Base-by-base conservation (phyloP, 2,888 invertebrate genomes). In the Azorinus chamasolen region DNA sequence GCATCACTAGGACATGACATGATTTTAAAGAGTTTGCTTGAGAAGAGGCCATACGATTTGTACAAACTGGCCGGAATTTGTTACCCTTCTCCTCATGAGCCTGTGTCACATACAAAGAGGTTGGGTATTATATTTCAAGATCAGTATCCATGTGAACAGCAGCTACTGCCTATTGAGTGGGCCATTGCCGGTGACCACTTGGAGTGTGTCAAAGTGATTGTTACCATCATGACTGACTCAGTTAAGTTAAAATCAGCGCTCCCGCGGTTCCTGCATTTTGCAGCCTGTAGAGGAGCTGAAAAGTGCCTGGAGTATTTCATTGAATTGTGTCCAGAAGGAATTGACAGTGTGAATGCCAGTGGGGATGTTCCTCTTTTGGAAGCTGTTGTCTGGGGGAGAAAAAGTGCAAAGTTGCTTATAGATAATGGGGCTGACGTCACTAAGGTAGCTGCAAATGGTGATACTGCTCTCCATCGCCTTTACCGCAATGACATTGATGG, bases 361-460 rank as follows among this genome's bases (percentile, higher is more conserved):
- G 96, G 96, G 93, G 96, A 96, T 91, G 96, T 95, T 91, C 96
- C 96, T n/a, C 95, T 96, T 71, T 95, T 96, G 91, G 95, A 96
- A 89, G 94, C 96, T 16, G 96, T 96, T 20, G 94, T 96, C 27
- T 96, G 96, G 90, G 96, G 96, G 81, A 94, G 95, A 55, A 95
- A 95, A 87, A 96, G 96, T 92, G 93, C 96, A 1, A 91, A 91
- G 59, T 86, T 93, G 16, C 86, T 94, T 24, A 90, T 93, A 32
- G 91, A 93, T 75, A 95, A 95, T 88, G 96, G 96, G n/a, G 96
- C 96, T 32, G 95, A 95, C 73, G 95, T 96, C 0, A 95, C 95
- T 6, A 93, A 95, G 62, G 96, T 96, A 8, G 18, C 95, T 95
- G 86, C 96, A 95, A 10, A 95, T 95, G 92, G 96, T 95, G 93